Percentiles rank a stretch among this genome's conserved stretches.
Evolutionary conservation across 2,113 vertebrate species (phyloP).

Genomic region (Parotia lawesii): DNA sequence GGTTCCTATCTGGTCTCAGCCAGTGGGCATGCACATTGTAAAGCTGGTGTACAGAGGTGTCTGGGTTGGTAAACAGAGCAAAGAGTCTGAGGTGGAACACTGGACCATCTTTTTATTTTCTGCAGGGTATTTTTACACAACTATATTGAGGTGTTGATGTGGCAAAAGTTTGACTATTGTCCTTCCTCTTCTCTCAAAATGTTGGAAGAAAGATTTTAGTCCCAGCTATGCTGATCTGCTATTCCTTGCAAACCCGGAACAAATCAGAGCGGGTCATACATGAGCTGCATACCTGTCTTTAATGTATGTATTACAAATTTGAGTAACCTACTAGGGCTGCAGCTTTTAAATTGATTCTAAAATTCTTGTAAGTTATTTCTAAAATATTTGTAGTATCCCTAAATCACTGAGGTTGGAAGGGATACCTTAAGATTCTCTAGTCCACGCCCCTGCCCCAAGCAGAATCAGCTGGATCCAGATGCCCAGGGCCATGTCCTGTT

Average conservation of each 20-base stretch:
- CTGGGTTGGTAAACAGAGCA: background rate
- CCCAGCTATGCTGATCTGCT: background rate
- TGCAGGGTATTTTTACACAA: background rate
- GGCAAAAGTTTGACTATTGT: background rate
- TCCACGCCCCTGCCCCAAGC: background rate
- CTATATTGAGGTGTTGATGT: background rate
- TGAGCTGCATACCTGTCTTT: background rate
- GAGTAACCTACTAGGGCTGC: background rate
- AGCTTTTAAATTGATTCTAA: background rate
- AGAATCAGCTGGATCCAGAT: background rate
- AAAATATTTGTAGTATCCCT: background rate
- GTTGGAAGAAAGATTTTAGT: background rate
- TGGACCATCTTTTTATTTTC: background rate
- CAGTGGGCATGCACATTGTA: background rate
- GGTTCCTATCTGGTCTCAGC: background rate
- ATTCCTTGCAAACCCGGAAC: background rate
- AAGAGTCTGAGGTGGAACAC: background rate
- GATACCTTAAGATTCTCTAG: background rate
- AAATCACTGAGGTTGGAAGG: background rate
- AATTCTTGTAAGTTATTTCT: background rate
- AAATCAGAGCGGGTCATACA: background rate
- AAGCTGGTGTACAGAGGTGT: background rate
- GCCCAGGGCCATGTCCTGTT: background rate
- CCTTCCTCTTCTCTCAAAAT: background rate
- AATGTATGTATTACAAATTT: background rate